Conservation (phyloP, 2,113 vertebrate genomes). For the Amazona guildingii region DNA sequence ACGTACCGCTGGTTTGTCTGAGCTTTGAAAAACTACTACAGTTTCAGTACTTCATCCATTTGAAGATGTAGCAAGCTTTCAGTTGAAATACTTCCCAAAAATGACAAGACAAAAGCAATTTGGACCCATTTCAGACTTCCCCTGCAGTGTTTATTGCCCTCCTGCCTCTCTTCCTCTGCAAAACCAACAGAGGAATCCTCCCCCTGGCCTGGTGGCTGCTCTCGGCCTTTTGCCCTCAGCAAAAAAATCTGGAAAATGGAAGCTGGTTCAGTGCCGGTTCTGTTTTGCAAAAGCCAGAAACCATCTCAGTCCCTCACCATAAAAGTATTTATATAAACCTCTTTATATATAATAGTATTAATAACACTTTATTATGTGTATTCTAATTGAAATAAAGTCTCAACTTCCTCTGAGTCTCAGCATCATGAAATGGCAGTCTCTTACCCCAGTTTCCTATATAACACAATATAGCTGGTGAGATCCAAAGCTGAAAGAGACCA, state of each 20-base stretch:
- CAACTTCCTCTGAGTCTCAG: slow-evolving; percentile 4
- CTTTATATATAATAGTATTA: not conserved
- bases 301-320: not conserved
- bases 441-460: not conserved
- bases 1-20: accelerated
- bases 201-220: not conserved
- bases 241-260: not conserved
- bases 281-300: not conserved
- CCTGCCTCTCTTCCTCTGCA: not conserved
- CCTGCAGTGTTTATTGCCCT: not conserved
- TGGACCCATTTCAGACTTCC: not conserved
- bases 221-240: not conserved
- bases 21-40: not conserved
- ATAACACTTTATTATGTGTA: not conserved
- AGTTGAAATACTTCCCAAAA: not conserved
- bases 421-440: not conserved
- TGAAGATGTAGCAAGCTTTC: not conserved
- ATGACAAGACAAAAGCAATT: not conserved
- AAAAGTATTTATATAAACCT: not conserved
- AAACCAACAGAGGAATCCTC: not conserved
- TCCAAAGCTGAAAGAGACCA: not conserved
- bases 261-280: not conserved
- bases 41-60: not conserved
- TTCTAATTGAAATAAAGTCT: not conserved
- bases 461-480: slow-evolving; percentile 15